Base-by-base conservation (phyloP, 2,797 vertebrate genomes). In the Acipenser ruthenus region DNA sequence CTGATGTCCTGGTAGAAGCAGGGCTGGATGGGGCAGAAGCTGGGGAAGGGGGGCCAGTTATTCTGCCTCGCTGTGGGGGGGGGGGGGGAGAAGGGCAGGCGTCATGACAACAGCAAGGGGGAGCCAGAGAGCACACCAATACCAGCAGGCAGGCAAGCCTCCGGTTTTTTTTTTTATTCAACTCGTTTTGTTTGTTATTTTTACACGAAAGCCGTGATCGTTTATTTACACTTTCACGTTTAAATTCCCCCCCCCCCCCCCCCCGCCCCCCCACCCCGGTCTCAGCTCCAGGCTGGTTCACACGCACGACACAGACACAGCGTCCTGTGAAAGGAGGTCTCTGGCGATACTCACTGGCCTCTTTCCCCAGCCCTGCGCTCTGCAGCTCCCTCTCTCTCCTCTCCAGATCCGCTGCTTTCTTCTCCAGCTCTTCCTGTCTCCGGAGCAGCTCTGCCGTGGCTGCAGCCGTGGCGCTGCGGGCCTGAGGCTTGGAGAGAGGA, bases 1-100 rank as follows among this genome's bases (percentile, higher is more conserved):
- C 82, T 82, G 73, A 99, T 95, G 81, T 99, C 96, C 69, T 98
- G 95, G 82, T 96, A 98, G 83, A 99, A 97, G 78, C 96, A 99
- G 0, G 96, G 95, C 62, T 94, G 93, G 73, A 98, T 87, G 0
- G 95, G 95, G 74, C 91, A 98, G 83, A 96, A 94, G 0, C 94
- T 87, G 0, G 95, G 96, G 70, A 99, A 72, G 0, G 96, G 96
- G 6, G 95, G 96, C 95, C 95, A 99, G 67, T 99, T 98, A 77
- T 98, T 96, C 77, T 85, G 90, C 70, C 89, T 87, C 10, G 85
- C 95, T 99, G 75, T 7, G 50, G 53, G 49, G 47, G 49, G 68
- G 47, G 55, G 49, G 51, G 15, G 1, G 15, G 50, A 7, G 58
- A 48, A 4, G 23, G 10, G 47, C 9, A 15, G 60, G 8, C 4